phyloP scores from a whole-genome alignment of 1,140 invertebrate genomes.

The Meloidogyne hapla region DNA sequence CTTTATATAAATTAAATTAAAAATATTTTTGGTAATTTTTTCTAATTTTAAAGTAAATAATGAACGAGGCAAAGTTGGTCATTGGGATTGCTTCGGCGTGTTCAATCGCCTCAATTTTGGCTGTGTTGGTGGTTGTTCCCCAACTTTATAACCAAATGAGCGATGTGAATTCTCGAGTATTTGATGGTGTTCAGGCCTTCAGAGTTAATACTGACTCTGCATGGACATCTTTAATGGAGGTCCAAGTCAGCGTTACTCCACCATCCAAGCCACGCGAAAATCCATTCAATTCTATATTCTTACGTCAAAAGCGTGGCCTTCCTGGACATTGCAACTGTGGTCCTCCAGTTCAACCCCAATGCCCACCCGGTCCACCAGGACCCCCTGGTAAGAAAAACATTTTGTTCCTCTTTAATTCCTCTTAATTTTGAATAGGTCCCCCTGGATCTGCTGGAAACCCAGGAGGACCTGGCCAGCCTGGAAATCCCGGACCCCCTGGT shows the following conservation, averaged over 20 bases:
- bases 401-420: neutral
- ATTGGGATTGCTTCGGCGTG: conserved; percentile 45
- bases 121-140: conserved; percentile 43
- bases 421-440: neutral
- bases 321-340: conserved; percentile 46
- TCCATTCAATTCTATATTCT: conserved; percentile 52
- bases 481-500: conserved; percentile 19
- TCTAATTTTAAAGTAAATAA: conserved; percentile 12
- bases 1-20: neutral
- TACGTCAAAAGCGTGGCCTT: conserved; percentile 45
- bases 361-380: conserved; percentile 42
- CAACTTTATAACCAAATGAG: conserved; percentile 45
- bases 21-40: neutral
- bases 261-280: conserved; percentile 41
- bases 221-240: conserved; percentile 53
- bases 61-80: conserved; percentile 44
- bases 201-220: conserved; percentile 46
- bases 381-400: neutral
- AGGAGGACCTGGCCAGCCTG: conserved; percentile 25
- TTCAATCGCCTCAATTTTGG: conserved; percentile 42
- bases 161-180: conserved; percentile 36
- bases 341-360: conserved; percentile 42
- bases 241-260: conserved; percentile 47
- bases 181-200: conserved; percentile 42
- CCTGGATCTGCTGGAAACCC: conserved; percentile 32